Conservation (phyloP, 2,888 invertebrate genomes). For the Anodontia alba region DNA sequence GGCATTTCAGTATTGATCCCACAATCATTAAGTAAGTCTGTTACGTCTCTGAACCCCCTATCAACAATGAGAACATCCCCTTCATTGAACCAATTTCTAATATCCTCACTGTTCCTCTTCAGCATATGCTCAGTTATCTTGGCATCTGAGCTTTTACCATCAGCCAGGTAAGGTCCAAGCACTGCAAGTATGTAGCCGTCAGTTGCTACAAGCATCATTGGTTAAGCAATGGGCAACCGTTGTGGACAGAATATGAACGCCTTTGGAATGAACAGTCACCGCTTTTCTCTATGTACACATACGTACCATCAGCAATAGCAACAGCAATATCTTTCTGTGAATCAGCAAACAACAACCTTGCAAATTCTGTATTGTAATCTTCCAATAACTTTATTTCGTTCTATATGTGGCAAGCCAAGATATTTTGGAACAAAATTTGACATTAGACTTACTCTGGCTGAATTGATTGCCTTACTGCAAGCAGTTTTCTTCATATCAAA, state of each 20-base stretch:
- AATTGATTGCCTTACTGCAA: conserved; percentile 35
- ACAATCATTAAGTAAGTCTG: conserved; percentile 14
- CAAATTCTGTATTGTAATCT: conserved; percentile 50
- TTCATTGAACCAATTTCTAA: conserved; percentile 21
- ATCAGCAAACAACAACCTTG: conserved; percentile 36
- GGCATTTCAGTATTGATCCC: conserved; percentile 27
- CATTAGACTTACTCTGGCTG: conserved; percentile 41
- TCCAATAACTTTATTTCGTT: conserved; percentile 36
- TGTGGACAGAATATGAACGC: conserved; percentile 25
- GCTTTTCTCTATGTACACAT: conserved; percentile 6
- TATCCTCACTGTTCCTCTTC: conserved; percentile 15
- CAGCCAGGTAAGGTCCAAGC: conserved; percentile 32
- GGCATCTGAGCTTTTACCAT: conserved; percentile 39
- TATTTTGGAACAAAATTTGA: conserved; percentile 34
- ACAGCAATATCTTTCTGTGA: neutral
- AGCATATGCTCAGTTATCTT: conserved; percentile 22
- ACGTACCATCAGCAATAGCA: conserved; percentile 4
- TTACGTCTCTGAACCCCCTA: conserved; percentile 27
- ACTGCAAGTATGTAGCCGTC: conserved; percentile 38
- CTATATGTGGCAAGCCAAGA: conserved; percentile 35
- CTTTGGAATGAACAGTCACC: conserved; percentile 2
- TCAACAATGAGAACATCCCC: conserved; percentile 32
- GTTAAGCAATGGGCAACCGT: conserved; percentile 37
- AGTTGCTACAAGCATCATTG: conserved; percentile 40
- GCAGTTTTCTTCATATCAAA: conserved; percentile 44